phyloP scores from a whole-genome alignment of 1,140 invertebrate genomes.

The Frieseomelitta varia region DNA sequence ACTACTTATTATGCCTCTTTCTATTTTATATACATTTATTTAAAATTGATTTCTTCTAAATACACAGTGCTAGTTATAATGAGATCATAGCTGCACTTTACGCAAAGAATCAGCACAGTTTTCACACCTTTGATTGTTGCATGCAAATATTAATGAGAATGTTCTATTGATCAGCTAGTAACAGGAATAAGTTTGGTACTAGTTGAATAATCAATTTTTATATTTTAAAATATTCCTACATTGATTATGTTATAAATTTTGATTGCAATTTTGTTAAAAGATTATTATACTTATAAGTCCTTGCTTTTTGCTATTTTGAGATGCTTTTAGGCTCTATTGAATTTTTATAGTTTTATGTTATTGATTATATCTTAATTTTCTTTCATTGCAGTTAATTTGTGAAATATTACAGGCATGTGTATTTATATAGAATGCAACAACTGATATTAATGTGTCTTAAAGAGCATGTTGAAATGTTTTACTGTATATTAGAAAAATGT shows the following conservation, averaged over 20 bases:
- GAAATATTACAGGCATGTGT: slow-evolving; percentile 23
- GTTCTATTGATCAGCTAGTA: slow-evolving; percentile 57
- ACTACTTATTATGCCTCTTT: slow-evolving; percentile 30
- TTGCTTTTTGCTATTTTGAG: slow-evolving; percentile 37
- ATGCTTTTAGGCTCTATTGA: slow-evolving; percentile 38
- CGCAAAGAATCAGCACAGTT: slow-evolving; percentile 38
- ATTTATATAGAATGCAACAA: slow-evolving; percentile 17
- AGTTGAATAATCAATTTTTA: slow-evolving; percentile 45
- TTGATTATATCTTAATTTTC: slow-evolving; percentile 22
- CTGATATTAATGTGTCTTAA: slow-evolving; percentile 13
- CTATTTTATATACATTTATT: slow-evolving; percentile 10
- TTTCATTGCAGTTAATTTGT: slow-evolving; percentile 16
- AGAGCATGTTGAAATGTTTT: slow-evolving; percentile 29
- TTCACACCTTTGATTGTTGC: slow-evolving; percentile 42
- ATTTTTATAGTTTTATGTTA: slow-evolving; percentile 36
- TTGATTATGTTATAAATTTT: slow-evolving; percentile 4
- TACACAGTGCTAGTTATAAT: slow-evolving; percentile 32
- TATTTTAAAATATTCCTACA: slow-evolving; percentile 24
- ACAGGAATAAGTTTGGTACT: slow-evolving; percentile 56
- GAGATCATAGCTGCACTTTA: slow-evolving; percentile 32
- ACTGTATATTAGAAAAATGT: slow-evolving; percentile 20
- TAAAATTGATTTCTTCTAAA: slow-evolving; percentile 47
- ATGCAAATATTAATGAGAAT: slow-evolving; percentile 52
- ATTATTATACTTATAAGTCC: slow-evolving; percentile 24
- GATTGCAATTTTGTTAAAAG: slow-evolving; percentile 27